phyloP scores from a whole-genome alignment of 2,888 invertebrate species.

The Heteromurus nitidus region DNA sequence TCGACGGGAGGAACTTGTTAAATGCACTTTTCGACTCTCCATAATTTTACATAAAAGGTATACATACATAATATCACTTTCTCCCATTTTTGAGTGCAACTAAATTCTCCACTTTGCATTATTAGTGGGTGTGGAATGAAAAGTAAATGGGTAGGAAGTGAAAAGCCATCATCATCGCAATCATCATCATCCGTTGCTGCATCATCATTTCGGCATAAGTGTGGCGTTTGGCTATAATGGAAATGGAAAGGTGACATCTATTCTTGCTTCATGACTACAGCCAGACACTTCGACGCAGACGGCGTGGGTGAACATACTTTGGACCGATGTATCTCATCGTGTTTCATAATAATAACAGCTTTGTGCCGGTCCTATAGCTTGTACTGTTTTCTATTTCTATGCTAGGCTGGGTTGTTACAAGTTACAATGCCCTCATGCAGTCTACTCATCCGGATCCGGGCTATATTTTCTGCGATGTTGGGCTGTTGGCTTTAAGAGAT shows the following conservation, averaged over 20 bases:
- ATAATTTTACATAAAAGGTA: conserved; percentile 14
- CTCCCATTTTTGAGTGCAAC: conserved; percentile 38
- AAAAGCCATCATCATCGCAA: conserved; percentile 35
- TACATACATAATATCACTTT: conserved; percentile 23
- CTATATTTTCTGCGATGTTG: no score
- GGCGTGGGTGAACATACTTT: no score
- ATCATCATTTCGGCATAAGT: conserved; percentile 29
- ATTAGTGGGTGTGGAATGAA: conserved; percentile 9
- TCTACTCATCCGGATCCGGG: no score
- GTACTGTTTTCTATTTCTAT: no score
- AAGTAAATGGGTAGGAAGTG: conserved; percentile 40
- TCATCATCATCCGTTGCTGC: conserved; percentile 34
- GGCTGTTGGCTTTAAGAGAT: no score
- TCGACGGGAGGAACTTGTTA: no score
- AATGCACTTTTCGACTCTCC: conserved; percentile 12
- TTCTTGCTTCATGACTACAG: not conserved
- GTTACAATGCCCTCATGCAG: no score
- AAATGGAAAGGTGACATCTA: conserved; percentile 38
- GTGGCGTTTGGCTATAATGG: conserved; percentile 35
- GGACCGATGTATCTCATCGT: no score
- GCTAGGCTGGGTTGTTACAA: no score
- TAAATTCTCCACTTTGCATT: conserved; percentile 39
- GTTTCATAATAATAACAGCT: no score
- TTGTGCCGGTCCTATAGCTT: no score
- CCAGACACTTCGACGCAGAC: no score